Percentiles rank a stretch among this genome's conserved stretches.
These are phyloP conservation scores for Ictidomys tridecemlineatus DNA, from an alignment of 2,113 vertebrate species.

Conservation along the genomic window DNA sequence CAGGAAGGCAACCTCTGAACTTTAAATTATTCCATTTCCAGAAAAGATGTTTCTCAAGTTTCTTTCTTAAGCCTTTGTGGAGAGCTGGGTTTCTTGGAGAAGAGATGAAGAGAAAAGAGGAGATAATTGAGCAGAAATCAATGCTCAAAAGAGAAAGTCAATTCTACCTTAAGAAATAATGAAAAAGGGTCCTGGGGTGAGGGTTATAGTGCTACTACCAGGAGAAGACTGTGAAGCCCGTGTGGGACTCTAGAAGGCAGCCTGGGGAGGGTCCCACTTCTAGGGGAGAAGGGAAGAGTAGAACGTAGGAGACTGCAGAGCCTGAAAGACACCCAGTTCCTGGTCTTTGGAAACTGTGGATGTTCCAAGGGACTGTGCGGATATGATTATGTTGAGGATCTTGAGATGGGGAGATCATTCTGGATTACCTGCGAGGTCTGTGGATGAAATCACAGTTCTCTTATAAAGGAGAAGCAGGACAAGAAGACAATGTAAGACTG, in stretches of 20 bases:
- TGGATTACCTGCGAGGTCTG: not conserved
- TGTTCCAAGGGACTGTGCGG: not conserved
- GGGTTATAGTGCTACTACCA: not conserved
- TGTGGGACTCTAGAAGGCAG: too few species aligned
- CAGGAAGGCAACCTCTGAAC: not conserved
- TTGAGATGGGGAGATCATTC: not conserved
- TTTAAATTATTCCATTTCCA: not conserved
- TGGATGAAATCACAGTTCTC: not conserved
- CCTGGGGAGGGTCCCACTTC: not conserved
- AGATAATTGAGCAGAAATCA: not conserved
- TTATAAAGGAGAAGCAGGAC: not conserved
- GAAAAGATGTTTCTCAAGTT: not conserved
- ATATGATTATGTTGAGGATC: not conserved
- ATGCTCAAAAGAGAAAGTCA: not conserved
- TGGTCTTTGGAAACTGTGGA: not conserved
- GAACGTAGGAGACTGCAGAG: fast-evolving
- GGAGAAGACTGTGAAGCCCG: not conserved
- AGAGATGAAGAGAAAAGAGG: not conserved
- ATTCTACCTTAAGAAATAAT: not conserved
- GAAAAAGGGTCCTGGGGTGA: not conserved
- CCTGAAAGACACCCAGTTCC: not conserved
- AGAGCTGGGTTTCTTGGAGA: not conserved
- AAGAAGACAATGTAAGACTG: not conserved
- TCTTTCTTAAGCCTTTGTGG: not conserved
- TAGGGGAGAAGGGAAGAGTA: not conserved